A percentile compares a stretch with the other conserved stretches of the same genome.
phyloP scores from a whole-genome alignment of 2,797 vertebrate genomes.

The Cottoperca gobio region DNA sequence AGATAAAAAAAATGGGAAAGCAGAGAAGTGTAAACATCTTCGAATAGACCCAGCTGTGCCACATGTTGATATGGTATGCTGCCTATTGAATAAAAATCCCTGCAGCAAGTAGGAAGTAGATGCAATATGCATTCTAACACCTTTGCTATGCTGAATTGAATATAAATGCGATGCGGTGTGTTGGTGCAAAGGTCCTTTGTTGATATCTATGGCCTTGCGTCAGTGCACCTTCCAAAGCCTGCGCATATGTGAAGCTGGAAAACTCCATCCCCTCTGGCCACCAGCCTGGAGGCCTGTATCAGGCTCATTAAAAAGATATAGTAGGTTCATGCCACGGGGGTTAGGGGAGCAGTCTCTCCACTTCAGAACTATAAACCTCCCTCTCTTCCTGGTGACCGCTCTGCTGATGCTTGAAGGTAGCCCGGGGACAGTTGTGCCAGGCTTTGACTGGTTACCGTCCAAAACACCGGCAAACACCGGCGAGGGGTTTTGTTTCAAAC shows the following conservation, averaged over 20 bases:
- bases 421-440: conserved; percentile 60
- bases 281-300: conserved; percentile 58
- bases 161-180: conserved; percentile 38
- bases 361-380: conserved; percentile 72
- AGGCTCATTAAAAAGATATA: conserved; percentile 77
- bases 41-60: conserved; percentile 15
- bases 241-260: conserved; percentile 44
- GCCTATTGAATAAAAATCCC: conserved; percentile 47
- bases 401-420: conserved; percentile 50
- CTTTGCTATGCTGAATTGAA: conserved; percentile 52
- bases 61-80: conserved; percentile 38
- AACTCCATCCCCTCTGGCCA: conserved; percentile 61
- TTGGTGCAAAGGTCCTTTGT: conserved; percentile 54
- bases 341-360: conserved; percentile 62
- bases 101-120: conserved; percentile 43
- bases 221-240: conserved; percentile 41
- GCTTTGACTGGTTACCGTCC: conserved; percentile 35
- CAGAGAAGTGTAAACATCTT: conserved; percentile 47
- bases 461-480: conserved; percentile 17
- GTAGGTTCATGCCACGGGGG: conserved; percentile 63
- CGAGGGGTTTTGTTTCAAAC: background rate
- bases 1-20: conserved; percentile 61
- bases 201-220: conserved; percentile 44
- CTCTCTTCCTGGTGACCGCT: conserved; percentile 51
- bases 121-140: conserved; percentile 39